A percentile compares a stretch with the other conserved stretches of the same genome.
phyloP scores from a whole-genome alignment of 2,888 invertebrate genomes.

The Pyrocoelia pectoralis region DNA sequence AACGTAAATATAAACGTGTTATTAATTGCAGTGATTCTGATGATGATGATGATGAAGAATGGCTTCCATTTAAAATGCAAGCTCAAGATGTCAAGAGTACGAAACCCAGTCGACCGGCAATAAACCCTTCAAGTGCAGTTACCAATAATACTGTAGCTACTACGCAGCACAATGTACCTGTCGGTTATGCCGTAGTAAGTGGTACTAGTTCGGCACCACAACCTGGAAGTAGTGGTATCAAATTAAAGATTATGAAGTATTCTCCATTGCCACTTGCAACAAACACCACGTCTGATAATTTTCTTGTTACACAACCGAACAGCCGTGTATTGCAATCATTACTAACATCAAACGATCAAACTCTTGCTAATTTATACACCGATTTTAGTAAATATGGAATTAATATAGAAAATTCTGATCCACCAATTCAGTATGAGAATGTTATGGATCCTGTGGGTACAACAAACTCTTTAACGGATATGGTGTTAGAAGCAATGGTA shows the following conservation, averaged over 20 bases:
- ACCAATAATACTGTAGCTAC: neutral
- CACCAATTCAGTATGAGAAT: neutral
- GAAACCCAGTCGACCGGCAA: neutral
- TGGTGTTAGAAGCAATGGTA: neutral
- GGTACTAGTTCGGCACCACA: too few species aligned
- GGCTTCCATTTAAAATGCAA: neutral
- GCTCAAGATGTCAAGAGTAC: neutral
- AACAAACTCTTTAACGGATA: neutral
- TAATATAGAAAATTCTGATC: neutral
- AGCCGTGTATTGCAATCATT: neutral
- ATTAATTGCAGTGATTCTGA: neutral
- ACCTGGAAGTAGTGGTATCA: too few species aligned
- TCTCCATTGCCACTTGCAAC: neutral
- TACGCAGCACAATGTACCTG: too few species aligned
- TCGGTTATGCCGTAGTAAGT: too few species aligned
- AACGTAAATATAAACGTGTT: neutral
- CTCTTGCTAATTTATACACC: neutral
- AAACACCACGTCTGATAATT: neutral
- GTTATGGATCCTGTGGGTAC: neutral
- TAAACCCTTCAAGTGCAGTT: neutral
- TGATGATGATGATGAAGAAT: neutral
- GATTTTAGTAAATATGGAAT: slow-evolving; percentile 1
- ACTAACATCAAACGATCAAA: neutral
- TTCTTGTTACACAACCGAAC: neutral
- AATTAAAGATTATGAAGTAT: too few species aligned